phyloP scores from a whole-genome alignment of 2,113 vertebrate species.

The Vombatus ursinus region DNA sequence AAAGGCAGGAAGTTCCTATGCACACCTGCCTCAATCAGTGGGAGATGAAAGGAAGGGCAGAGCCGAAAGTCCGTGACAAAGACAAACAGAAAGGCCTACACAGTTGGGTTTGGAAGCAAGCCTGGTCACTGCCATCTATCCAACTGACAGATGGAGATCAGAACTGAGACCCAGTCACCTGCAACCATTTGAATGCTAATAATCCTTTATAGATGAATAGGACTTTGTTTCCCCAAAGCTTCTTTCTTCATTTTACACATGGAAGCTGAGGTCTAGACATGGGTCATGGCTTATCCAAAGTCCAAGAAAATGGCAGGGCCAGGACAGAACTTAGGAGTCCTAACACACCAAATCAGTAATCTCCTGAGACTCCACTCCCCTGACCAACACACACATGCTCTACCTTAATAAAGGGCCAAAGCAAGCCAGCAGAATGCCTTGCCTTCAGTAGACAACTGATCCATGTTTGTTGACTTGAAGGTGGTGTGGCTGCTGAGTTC shows the following conservation, averaged over 20 bases:
- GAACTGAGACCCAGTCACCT: neutral
- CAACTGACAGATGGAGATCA: conserved; percentile 6
- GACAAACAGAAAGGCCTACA: conserved; percentile 70
- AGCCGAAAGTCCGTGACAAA: conserved; percentile 73
- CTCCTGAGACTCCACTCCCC: neutral
- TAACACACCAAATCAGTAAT: neutral
- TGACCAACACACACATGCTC: too few species aligned
- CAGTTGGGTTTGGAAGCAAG: neutral
- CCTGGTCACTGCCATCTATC: conserved; percentile 53
- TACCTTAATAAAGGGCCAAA: too few species aligned
- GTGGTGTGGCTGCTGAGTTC: too few species aligned
- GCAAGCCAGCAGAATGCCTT: neutral
- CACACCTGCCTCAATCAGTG: conserved; percentile 64
- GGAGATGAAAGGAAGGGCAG: conserved; percentile 70
- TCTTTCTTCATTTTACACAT: neutral
- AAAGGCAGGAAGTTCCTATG: conserved; percentile 77
- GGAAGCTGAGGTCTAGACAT: neutral
- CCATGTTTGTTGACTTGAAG: neutral
- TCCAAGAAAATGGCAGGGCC: neutral
- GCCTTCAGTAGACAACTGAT: too few species aligned
- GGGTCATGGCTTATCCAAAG: neutral
- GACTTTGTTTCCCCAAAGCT: neutral
- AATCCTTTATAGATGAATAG: neutral
- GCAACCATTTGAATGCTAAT: neutral
- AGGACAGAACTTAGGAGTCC: too few species aligned